Evolutionary conservation across 2,888 invertebrate genomes (phyloP), one percentile per base, ranked within the genome.

Genomic region (Himalopsyche tibetana): DNA sequence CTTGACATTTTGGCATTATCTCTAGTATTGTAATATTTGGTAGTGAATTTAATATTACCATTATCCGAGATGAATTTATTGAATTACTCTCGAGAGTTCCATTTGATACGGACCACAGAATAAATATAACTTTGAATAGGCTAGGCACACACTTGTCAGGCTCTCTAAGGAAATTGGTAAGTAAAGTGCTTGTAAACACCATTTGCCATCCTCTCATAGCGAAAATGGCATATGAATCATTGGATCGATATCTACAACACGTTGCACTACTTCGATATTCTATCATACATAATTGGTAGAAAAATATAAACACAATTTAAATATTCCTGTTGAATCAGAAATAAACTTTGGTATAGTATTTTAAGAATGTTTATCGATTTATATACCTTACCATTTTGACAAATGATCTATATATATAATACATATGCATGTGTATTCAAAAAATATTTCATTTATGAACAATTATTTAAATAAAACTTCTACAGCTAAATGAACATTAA

Each of bases 141-240:
- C 55, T 84, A 38, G 51, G 55, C 84, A 80, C 55, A 55, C 84
- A 56, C 51, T 80, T 42, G 80, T 80, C 80, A 80, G 55, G 55
- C 63, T 51, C 45, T 55, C 55, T 40, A 38, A 40, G 80, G 84
- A 84, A 80, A 84, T 84, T 80, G 80, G 28, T 80, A 80, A 55
- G 55, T 80, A 56, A 40, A 84, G 79, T 84, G 84, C 51, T 79
- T 51, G 84, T 55, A 84, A 84, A 84, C 80, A 84, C 17, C 84
- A 36, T 84, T 55, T 80, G 80, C 84, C 36, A 40, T 40, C 63
- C 63, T 63, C 63, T 82, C 63, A 38, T 63, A 82, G 36, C 15
- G 74, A 36, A 36, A 28, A 36, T 74, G 74, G 38, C 74, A 74
- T 74, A 74, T 74, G 45, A 80, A 45, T 80, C 80, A n/a, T 19